Evolutionary conservation across 2,113 vertebrate genomes (phyloP), one percentile per base, ranked within the genome.

Genomic region (Ramphastos sulfuratus): DNA sequence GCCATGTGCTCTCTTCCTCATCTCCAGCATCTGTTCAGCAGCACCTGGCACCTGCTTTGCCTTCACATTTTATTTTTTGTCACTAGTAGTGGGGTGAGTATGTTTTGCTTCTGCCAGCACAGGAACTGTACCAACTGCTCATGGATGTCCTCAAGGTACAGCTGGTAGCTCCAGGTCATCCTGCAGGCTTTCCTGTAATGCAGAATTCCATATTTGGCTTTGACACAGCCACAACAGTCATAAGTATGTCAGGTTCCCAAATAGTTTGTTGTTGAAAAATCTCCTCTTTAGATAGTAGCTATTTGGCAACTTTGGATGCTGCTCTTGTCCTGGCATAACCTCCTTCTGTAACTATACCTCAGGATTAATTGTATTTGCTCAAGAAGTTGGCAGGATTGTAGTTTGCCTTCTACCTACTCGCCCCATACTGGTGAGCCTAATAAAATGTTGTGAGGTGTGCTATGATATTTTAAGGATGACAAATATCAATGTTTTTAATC

Each of bases 361-460:
- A 92, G 65, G 56, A 87, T 89, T 91, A 91, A 76, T 83, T 93
- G 44, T 80, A 80, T 94, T 91, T 93, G 58, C 83, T 94, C n/a
- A 79, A 77, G 90, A 93, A 88, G 24, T 65, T 95, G 87, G 85
- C 91, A 91, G 48, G 87, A 28, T 67, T 83, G 17, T 72, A 52
- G 64, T 82, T 90, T 91, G 31, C 33, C 44, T 96, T 89, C 74
- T 92, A 44, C 76, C 63, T 94, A 28, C 75, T 74, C 84, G 52
- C 60, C 63, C 31, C 31, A 52, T 91, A 93, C 52, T 42, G 24
- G 52, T 74, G 25, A 92, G 81, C 20, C 30, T 85, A 75, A 65
- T 76, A 87, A 85, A 89, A 56, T 60, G 50, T 55, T 94, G 90
- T 80, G 84, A 95, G 74, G 67, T 96, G 75, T 88, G 88, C 90